A percentile compares a stretch with the other conserved stretches of the same genome.
Conservation (phyloP, 2,113 vertebrate genomes). For the Lophochroa leadbeateri region DNA sequence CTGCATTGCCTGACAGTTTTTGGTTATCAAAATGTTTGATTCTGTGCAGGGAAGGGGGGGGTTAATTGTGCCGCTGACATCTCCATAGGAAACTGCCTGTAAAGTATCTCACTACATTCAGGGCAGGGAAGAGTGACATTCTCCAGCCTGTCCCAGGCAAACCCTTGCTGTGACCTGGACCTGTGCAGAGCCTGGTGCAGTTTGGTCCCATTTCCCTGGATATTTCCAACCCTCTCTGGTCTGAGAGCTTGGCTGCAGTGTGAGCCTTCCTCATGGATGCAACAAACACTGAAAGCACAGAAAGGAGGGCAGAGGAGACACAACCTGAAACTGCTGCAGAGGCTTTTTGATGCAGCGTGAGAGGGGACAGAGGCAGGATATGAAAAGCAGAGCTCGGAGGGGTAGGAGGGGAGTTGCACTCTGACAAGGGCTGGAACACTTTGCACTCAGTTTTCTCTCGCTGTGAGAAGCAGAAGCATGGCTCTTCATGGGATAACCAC, state of each 20-base stretch:
- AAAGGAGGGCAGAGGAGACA: neutral
- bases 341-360: neutral
- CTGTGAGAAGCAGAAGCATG: neutral
- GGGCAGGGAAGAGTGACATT: neutral
- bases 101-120: neutral
- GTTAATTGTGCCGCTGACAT: neutral
- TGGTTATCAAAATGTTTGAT: slow-evolving; percentile 46
- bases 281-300: rapidly evolving
- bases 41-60: neutral
- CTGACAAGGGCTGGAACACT: neutral
- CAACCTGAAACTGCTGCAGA: neutral
- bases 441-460: neutral
- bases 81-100: neutral
- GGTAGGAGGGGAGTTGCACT: neutral
- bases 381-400: neutral
- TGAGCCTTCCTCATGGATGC: neutral
- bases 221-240: neutral
- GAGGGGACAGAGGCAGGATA: neutral
- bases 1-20: slow-evolving; percentile 39
- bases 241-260: neutral
- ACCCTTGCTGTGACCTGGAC: neutral
- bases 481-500: neutral
- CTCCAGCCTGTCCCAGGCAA: neutral
- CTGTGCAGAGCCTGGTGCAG: neutral
- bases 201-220: neutral